Evolutionary conservation across 2,797 vertebrate genomes (phyloP).

Genomic region (Labroides dimidiatus): DNA sequence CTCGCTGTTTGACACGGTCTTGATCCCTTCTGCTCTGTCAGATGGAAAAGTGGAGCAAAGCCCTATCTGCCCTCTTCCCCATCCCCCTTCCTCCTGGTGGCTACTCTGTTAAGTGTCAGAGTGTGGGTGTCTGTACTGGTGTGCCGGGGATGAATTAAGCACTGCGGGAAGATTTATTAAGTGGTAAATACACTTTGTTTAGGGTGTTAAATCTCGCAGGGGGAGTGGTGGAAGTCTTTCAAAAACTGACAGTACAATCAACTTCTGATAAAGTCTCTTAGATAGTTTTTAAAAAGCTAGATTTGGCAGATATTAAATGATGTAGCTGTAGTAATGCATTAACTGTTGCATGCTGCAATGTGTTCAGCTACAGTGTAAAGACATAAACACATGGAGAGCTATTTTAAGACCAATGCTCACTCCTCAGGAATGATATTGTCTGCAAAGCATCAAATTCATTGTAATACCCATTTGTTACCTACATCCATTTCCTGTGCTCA

Average conservation of each 20-base stretch:
- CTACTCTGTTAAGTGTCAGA: constrained; percentile 47
- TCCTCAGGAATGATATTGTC: constrained; percentile 9
- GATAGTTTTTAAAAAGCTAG: not conserved
- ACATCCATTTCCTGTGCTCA: not conserved
- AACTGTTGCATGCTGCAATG: not conserved
- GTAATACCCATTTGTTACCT: constrained; percentile 9
- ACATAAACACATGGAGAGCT: constrained; percentile 1
- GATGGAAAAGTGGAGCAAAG: constrained; percentile 83
- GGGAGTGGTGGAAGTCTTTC: not conserved
- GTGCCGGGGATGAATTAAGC: not conserved
- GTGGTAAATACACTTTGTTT: not conserved
- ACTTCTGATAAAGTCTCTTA: not conserved
- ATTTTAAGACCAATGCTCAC: constrained; percentile 2
- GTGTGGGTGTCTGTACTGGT: constrained; percentile 17
- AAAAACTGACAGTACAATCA: not conserved
- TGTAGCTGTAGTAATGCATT: not conserved
- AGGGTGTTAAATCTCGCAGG: not conserved
- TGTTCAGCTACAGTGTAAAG: not conserved
- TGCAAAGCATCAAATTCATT: not conserved
- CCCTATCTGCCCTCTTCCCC: constrained; percentile 54
- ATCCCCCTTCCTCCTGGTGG: constrained; percentile 51
- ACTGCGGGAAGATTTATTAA: not conserved
- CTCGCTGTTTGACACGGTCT: constrained; percentile 74
- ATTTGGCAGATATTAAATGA: not conserved
- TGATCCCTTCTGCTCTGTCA: constrained; percentile 83